A percentile compares a stretch with the other conserved stretches of the same genome.
Evolutionary conservation across 2,888 invertebrate genomes (phyloP).

Genomic region (Dicranocentrus wangi): DNA sequence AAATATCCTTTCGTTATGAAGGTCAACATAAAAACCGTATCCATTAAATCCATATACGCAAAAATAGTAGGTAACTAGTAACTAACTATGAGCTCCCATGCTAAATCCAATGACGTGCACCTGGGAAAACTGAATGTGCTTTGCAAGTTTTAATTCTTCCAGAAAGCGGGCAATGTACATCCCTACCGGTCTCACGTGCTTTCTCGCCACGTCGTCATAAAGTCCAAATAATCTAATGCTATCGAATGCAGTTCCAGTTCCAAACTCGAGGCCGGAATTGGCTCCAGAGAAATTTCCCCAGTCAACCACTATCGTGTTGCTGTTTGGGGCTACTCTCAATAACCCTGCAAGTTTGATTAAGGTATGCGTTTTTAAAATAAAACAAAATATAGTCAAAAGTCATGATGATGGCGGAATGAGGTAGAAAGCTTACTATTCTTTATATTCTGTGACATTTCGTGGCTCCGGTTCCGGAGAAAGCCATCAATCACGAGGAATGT

Average conservation of each 20-base stretch:
- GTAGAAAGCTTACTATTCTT: constrained; percentile 36
- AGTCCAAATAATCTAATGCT: not conserved
- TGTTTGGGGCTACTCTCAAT: not conserved
- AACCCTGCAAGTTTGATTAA: not conserved
- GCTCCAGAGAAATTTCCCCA: constrained; percentile 28
- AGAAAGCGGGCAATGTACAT: constrained; percentile 11
- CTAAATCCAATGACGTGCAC: constrained; percentile 32
- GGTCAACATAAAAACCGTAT: no score
- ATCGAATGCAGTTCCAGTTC: not conserved
- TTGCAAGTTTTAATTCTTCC: not conserved
- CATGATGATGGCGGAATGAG: no score
- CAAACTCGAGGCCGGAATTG: not conserved
- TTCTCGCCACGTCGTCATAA: not conserved
- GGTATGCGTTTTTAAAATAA: no score
- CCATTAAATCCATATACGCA: no score
- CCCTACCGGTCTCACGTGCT: constrained; percentile 17
- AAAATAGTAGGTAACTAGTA: no score
- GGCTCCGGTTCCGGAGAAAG: constrained; percentile 30
- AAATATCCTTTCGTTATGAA: no score
- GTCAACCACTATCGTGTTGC: constrained; percentile 32
- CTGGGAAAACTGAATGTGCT: not conserved
- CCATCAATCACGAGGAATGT: constrained; percentile 46
- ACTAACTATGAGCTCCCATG: constrained; percentile 36
- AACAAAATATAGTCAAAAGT: no score
- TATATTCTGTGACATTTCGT: constrained; percentile 36